A percentile compares a stretch with the other conserved stretches of the same genome.
These are phyloP conservation scores for Hyla sarda DNA, from an alignment of 2,113 vertebrate genomes.

Conservation along the genomic window DNA sequence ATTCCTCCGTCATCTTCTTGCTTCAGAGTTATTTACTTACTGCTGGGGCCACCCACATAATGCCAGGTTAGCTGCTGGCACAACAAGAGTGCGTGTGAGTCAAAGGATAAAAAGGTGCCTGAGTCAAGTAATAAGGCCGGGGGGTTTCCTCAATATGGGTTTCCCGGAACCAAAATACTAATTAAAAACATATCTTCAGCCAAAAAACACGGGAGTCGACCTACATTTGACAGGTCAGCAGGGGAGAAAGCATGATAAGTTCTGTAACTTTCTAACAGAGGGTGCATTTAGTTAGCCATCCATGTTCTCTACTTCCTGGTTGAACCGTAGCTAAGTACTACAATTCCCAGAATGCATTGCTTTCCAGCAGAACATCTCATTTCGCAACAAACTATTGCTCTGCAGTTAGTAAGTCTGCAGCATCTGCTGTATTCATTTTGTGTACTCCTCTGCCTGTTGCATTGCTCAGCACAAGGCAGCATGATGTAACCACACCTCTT, in stretches of 20 bases:
- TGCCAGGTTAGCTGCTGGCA: not conserved
- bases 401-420: too few species aligned
- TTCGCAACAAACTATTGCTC: too few species aligned
- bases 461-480: too few species aligned
- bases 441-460: too few species aligned
- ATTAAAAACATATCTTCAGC: not conserved
- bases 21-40: not conserved
- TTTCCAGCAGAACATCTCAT: too few species aligned
- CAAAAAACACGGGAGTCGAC: not conserved
- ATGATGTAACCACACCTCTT: too few species aligned
- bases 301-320: too few species aligned
- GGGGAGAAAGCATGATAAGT: not conserved
- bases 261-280: too few species aligned
- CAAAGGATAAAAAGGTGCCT: not conserved
- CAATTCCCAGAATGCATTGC: too few species aligned
- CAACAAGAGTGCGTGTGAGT: not conserved
- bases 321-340: too few species aligned
- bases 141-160: not conserved
- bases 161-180: not conserved
- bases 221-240: not conserved
- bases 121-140: not conserved
- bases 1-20: not conserved
- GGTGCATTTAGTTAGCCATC: too few species aligned
- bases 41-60: not conserved
- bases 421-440: too few species aligned